Evolutionary conservation across 2,888 invertebrate genomes (phyloP), one percentile per base, ranked within the genome.

Genomic region (Bombylius major): DNA sequence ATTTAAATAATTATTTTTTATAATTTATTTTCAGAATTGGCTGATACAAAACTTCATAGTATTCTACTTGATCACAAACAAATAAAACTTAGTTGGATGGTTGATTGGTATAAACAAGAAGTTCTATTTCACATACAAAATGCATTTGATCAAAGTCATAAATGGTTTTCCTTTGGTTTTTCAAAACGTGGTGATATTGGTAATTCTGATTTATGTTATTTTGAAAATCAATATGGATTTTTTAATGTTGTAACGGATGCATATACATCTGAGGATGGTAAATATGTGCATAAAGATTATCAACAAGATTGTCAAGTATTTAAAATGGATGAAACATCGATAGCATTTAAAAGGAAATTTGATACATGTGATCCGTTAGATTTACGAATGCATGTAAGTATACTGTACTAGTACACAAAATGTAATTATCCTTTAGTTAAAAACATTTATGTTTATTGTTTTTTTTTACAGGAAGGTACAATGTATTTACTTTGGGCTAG

Each of bases 151-250:
- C 67, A 69, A 59, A 67, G 72, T 56, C 71, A 71, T 64, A 77
- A 77, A 53, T 93, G 92, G 92, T 84, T 93, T 65, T 90, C 87
- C 1, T 66, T 93, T 51, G 93, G 93, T 44, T 93, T 92, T 75
- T 93, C 93, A 2, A 83, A 89, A 66, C 81, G 87, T 57, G 93
- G 93, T 1, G 79, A 82, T 50, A 66, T 80, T 5, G 79, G 79
- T 58, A 81, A 83, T 47, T 87, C 90, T 0, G 93, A 94, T 74
- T 82, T 89, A 59, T 93, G 92, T 65, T 75, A 92, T 50, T 76
- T 89, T 56, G 89, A 89, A 86, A 79, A 81, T 51, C 72, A 72
- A 59, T 71, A 72, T 62, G 73, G 72, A 8, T 71, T 73, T 59
- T 73, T 73, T 53, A 72, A 73, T 57, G 69, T 71, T 50, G 72